Percentiles rank a stretch among this genome's conserved stretches.
Conservation (phyloP, 2,888 invertebrate species). For the Eristalis intricaria region DNA sequence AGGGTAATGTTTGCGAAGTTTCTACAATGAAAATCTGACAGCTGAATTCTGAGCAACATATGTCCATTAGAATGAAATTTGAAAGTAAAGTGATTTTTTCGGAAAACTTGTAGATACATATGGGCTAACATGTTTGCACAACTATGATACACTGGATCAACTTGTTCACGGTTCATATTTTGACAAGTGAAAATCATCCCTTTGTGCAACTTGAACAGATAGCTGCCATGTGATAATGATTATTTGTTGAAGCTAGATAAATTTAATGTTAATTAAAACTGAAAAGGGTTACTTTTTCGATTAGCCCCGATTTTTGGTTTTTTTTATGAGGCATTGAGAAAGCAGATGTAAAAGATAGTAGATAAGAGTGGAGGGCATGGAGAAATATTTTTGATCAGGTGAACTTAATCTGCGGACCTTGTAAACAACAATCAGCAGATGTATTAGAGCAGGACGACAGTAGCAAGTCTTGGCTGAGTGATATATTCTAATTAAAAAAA, state of each 20-base stretch:
- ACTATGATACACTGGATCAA: slow-evolving; percentile 14
- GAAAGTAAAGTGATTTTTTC: slow-evolving; percentile 61
- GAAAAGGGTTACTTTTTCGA: not conserved
- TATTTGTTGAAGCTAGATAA: not conserved
- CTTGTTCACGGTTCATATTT: slow-evolving; percentile 57
- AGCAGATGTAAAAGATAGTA: not conserved
- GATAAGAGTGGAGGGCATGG: not conserved
- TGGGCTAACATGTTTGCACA: not conserved
- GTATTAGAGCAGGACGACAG: too few species aligned
- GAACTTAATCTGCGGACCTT: too few species aligned
- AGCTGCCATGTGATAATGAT: slow-evolving; percentile 50
- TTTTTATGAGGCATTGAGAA: not conserved
- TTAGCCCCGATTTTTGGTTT: not conserved
- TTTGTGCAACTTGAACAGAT: slow-evolving; percentile 1
- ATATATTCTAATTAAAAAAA: too few species aligned
- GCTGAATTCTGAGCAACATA: slow-evolving; percentile 54
- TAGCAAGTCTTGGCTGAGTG: too few species aligned
- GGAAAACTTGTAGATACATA: not conserved
- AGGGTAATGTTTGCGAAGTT: slow-evolving; percentile 30
- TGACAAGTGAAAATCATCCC: slow-evolving; percentile 56
- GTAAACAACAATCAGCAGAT: too few species aligned
- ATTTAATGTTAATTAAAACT: not conserved
- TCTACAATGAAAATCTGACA: not conserved
- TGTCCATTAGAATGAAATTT: slow-evolving; percentile 69
- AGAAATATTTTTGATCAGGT: too few species aligned